Base-by-base conservation (phyloP, 2,797 vertebrate species). In the Gorsachius magnificus region DNA sequence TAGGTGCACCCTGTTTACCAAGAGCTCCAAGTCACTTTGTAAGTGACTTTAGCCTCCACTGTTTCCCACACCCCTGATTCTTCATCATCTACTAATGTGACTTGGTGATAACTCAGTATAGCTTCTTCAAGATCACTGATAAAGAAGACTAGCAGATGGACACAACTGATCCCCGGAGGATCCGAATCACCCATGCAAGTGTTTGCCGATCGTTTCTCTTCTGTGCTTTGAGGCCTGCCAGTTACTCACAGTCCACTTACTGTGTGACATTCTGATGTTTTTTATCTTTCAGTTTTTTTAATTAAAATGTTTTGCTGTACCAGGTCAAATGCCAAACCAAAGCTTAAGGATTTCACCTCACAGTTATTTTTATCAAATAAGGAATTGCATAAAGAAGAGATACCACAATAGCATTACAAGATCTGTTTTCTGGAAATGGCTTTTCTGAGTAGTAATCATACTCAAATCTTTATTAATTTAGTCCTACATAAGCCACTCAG, bases 181-280 rank as follows among this genome's bases (percentile, higher is more conserved):
- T 53, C 11, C 63, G 33, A 41, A 57, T 50, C 5, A 0, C 16
- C 60, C 33, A 31, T 0, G 0, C 10, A 51, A 41, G 9, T 26
- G 16, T 81, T 64, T 56, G 22, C 31, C 51, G 25, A 25, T 61
- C 6, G 0, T 69, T 72, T 41, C 20, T 82, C 11, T 41, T 76
- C 17, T 50, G 28, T 64, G 29, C 38, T 61, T 56, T 43, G 38
- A 84, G 19, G 54, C 7, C 25, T 26, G 16, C 22, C 51, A 50
- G 24, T 89, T 81, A 63, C 38, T 87, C 46, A 31, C 28, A 33
- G 24, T 43, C 15, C 3, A 8, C 25, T 71, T 74, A 35, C 20
- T 57, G 6, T 54, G n/a, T 6, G 10, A 26, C 0, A 0, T 65
- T 76, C 19, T 51, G 14, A 6, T 45, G 38, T 33, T 38, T 78